phyloP scores from a whole-genome alignment of 2,113 vertebrate species.

The Sphyrna mokarran region DNA sequence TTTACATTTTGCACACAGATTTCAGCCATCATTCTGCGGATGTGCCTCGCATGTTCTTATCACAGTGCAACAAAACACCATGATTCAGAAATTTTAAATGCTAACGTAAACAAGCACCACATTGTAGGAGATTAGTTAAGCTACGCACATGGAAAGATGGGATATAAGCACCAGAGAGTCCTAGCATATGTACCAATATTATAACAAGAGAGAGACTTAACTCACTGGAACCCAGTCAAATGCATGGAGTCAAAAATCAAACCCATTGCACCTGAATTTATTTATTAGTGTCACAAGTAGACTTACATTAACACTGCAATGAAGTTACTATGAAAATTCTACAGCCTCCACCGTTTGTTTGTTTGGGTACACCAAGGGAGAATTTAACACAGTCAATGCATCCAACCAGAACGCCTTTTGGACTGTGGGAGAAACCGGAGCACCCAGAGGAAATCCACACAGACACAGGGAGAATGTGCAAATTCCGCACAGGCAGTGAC shows the following conservation, averaged over 20 bases:
- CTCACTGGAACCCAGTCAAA: not conserved
- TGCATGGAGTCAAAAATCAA: not conserved
- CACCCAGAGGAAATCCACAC: too few species aligned
- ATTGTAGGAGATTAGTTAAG: not conserved
- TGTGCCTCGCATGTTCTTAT: not conserved
- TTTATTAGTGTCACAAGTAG: too few species aligned
- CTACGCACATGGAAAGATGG: not conserved
- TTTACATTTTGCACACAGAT: not conserved
- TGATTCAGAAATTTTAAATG: not conserved
- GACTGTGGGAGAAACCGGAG: too few species aligned
- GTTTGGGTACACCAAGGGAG: too few species aligned
- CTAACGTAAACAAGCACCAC: not conserved
- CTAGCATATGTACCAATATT: not conserved
- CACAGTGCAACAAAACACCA: not conserved
- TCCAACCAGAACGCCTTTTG: too few species aligned
- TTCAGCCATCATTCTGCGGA: not conserved
- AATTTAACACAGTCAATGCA: too few species aligned
- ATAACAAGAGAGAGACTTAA: not conserved
- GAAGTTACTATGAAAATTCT: too few species aligned
- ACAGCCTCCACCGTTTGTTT: too few species aligned
- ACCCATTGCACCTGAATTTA: too few species aligned
- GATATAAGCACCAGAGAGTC: not conserved
- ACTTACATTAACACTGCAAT: too few species aligned
- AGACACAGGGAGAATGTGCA: too few species aligned
- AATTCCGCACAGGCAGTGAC: too few species aligned